Base-by-base conservation (phyloP, 1,140 invertebrate species). In the Zaprionus lachaisei region DNA sequence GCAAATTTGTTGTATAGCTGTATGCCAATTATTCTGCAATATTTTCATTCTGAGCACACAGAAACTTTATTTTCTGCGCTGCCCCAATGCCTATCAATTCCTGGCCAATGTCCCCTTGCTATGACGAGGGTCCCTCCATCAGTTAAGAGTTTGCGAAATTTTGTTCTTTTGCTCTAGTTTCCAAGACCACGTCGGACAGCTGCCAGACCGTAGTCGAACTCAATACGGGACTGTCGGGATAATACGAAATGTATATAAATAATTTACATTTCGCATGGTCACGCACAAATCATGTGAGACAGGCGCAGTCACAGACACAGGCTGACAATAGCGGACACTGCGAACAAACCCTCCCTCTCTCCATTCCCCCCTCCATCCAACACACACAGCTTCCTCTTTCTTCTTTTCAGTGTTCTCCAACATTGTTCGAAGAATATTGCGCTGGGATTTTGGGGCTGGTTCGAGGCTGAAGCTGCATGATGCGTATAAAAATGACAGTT, bases 231-330 rank as follows among this genome's bases (percentile, higher is more conserved):
- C 47, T 24, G 38, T 62, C 15, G 58, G 57, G 51, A 44, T 62
- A 51, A 73, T 82, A 79, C 77, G 62, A 44, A 61, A 51, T 37
- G 47, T 60, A 73, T 77, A 85, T 90, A 89, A 90, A 89, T 89
- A 89, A 89, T 90, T 90, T 90, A 89, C 81, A 89, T 89, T 82
- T 85, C 86, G 85, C 85, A 81, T 90, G 85, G 81, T 89, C 85
- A 89, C 85, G 85, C 85, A 85, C 85, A 90, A 89, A 89, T 89
- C 85, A 85, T 89, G 67, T 74, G 85, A 72, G 72, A 26, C 51
- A 57, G 51, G 34, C 28, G 31, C 44, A 61, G 51, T 34, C 24
- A 37, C 65, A 67, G 38, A 37, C 55, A 37, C 17, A 44, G 61
- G 20, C 63, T 26, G 17, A 56, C 47, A 63, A 65, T 22, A 41